Percentiles rank a stretch among this genome's conserved stretches.
Evolutionary conservation across 1,140 invertebrate species (phyloP).

Genomic region (Lepidurus packardi): DNA sequence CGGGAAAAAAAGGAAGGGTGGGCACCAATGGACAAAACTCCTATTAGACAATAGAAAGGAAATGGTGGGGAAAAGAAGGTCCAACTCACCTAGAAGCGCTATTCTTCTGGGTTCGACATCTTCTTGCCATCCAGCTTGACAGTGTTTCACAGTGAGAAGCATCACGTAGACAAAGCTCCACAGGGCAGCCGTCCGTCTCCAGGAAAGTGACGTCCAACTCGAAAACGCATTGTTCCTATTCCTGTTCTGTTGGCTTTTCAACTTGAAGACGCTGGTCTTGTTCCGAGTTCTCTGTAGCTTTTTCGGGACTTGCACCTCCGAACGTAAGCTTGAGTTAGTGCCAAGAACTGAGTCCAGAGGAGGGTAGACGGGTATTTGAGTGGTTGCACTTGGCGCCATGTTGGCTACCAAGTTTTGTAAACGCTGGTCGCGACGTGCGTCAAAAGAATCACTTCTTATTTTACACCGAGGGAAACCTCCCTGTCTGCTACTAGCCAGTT

Average conservation of each 20-base stretch:
- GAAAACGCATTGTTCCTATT: constrained; percentile 4
- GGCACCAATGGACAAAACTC: not conserved
- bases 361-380: not conserved
- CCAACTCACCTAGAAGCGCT: not conserved
- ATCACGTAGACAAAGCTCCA: constrained; percentile 7
- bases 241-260: not conserved
- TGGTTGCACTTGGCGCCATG: constrained; percentile 10
- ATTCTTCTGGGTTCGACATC: constrained; percentile 1
- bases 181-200: constrained; percentile 5
- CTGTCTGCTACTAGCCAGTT: not conserved
- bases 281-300: not conserved
- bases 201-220: not conserved
- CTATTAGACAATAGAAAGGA: not conserved
- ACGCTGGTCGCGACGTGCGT: not conserved
- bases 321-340: not conserved
- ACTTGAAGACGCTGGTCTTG: not conserved
- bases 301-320: constrained; percentile 17
- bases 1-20: not conserved
- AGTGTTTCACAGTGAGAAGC: not conserved
- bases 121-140: constrained; percentile 21
- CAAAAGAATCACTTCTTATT: not conserved
- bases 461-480: constrained; percentile 8
- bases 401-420: not conserved
- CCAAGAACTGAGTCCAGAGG: not conserved
- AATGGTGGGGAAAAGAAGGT: not conserved